Conservation (phyloP, 92 coral and sea anemone genomes). For the Heliopora coerulea region DNA sequence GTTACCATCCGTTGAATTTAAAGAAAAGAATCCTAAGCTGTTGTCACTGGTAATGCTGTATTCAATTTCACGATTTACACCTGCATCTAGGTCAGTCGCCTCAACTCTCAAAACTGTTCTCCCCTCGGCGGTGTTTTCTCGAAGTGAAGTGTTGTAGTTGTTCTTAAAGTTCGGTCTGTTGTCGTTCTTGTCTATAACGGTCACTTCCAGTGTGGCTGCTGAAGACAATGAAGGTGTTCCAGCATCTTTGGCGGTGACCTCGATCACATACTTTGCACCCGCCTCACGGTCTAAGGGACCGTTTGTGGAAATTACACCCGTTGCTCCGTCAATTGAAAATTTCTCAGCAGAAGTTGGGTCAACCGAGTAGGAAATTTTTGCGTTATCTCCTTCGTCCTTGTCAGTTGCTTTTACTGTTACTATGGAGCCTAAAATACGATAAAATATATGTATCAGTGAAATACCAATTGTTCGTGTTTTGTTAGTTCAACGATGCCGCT, state of each 20-base stretch:
- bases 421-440: conserved; percentile 56
- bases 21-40: conserved; percentile 18
- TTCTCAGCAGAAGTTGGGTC: conserved; percentile 59
- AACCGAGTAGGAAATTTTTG: conserved; percentile 70
- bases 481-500: too few relatives aligned
- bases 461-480: too few relatives aligned
- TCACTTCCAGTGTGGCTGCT: conserved; percentile 61
- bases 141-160: conserved; percentile 54
- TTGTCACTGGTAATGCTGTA: conserved; percentile 67
- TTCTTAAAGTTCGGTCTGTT: conserved; percentile 69
- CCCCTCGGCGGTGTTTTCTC: conserved; percentile 75
- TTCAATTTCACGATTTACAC: conserved; percentile 66
- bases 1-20: conserved; percentile 52
- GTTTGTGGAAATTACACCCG: conserved; percentile 67
- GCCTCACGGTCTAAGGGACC: conserved; percentile 68
- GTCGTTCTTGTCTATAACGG: conserved; percentile 77
- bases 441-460: too few relatives aligned
- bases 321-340: conserved; percentile 59
- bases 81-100: conserved; percentile 80
- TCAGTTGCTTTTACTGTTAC: conserved; percentile 75
- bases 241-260: conserved; percentile 78
- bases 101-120: conserved; percentile 63
- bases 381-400: conserved; percentile 72
- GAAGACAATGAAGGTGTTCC: conserved; percentile 86
- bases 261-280: conserved; percentile 53